Percentiles rank a stretch among this genome's conserved stretches.
These are phyloP conservation scores for Orycteropus afer DNA, from an alignment of 2,113 vertebrate genomes.

Conservation along the genomic window DNA sequence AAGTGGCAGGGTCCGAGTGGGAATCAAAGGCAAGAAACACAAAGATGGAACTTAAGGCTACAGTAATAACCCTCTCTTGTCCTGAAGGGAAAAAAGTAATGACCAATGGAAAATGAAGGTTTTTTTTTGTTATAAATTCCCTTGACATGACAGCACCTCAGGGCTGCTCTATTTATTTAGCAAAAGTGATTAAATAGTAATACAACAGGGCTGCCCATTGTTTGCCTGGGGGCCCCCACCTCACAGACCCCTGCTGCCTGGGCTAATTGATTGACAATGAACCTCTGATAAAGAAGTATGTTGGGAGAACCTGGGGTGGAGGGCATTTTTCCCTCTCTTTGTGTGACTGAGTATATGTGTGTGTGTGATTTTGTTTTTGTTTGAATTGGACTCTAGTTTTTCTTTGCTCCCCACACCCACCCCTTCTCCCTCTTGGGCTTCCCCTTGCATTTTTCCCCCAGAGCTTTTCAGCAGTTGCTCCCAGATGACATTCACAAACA, in stretches of 20 bases:
- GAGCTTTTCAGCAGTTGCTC: conserved; percentile 75
- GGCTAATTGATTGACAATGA: conserved; percentile 92
- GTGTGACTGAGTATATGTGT: conserved; percentile 63
- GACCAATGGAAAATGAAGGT: conserved; percentile 88
- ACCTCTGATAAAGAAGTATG: conserved; percentile 87
- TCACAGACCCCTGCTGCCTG: conserved; percentile 87
- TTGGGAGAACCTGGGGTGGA: conserved; percentile 84
- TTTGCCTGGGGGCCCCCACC: conserved; percentile 80
- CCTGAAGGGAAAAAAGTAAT: conserved; percentile 86
- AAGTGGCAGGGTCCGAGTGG: conserved; percentile 92
- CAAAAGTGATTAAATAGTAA: conserved; percentile 93
- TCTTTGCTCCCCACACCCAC: conserved; percentile 18
- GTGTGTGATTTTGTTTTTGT: conserved; percentile 61
- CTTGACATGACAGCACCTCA: conserved; percentile 91
- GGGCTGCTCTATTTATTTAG: conserved; percentile 93
- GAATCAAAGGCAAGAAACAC: conserved; percentile 91
- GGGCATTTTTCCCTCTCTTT: conserved; percentile 31
- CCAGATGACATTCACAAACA: conserved; percentile 75
- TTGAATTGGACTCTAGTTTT: conserved; percentile 74
- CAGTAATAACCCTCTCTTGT: conserved; percentile 93
- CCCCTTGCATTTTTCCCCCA: not conserved
- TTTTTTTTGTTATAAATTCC: conserved; percentile 88
- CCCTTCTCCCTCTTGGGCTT: not conserved
- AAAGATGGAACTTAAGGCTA: conserved; percentile 93
- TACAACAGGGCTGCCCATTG: conserved; percentile 88